Conservation (phyloP, 2,797 vertebrate species). For the Gadopsis marmoratus region DNA sequence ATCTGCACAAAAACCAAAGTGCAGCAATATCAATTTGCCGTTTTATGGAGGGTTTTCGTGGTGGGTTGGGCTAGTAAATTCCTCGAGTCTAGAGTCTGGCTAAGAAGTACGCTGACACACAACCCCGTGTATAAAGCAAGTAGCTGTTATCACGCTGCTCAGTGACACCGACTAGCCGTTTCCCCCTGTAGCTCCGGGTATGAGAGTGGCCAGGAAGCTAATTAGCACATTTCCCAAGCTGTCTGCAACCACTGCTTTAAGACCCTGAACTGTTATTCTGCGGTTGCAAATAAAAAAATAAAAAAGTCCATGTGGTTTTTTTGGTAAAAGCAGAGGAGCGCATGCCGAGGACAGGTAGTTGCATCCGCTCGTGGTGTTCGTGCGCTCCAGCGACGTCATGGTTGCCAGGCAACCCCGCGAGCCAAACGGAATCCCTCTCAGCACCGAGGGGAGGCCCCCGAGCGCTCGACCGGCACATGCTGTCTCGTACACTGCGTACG, state of each 20-base stretch:
- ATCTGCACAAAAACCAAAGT: too few relatives aligned
- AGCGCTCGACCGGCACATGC: slow-evolving; percentile 65
- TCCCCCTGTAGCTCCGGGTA: background rate
- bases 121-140: background rate
- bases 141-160: background rate
- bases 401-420: slow-evolving; percentile 83
- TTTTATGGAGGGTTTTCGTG: background rate
- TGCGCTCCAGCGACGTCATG: slow-evolving; percentile 78
- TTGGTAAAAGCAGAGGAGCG: background rate
- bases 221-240: background rate
- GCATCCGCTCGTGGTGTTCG: slow-evolving; percentile 35
- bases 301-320: background rate
- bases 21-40: too few relatives aligned
- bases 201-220: background rate
- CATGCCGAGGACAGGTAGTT: background rate
- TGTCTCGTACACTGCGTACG: too few relatives aligned
- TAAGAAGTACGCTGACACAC: background rate
- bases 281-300: background rate
- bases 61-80: too few relatives aligned
- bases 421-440: slow-evolving; percentile 87
- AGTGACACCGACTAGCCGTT: background rate
- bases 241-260: background rate
- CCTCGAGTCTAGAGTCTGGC: background rate
- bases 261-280: background rate
- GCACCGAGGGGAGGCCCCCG: slow-evolving; percentile 79